Evolutionary conservation across 2,797 vertebrate species (phyloP).

Genomic region (Bradypodion pumilum): DNA sequence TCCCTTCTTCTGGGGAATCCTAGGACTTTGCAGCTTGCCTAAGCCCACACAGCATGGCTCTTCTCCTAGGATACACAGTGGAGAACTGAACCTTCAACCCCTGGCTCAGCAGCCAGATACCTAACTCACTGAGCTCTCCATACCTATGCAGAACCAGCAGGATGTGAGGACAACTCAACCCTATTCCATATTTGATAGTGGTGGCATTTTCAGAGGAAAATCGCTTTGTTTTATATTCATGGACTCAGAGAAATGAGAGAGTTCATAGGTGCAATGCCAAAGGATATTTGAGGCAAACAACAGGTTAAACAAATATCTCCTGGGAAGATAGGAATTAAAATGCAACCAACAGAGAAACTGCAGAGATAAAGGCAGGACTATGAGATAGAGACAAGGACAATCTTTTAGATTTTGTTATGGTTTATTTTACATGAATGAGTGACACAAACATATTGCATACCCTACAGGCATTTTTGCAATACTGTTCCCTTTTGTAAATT

Average conservation of each 20-base stretch:
- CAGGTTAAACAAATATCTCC: not conserved
- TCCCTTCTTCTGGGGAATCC: too few relatives aligned
- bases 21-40: too few relatives aligned
- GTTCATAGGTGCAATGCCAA: not conserved
- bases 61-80: too few relatives aligned
- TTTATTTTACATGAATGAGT: not conserved
- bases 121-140: too few relatives aligned
- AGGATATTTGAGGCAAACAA: not conserved
- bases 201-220: not conserved
- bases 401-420: not conserved
- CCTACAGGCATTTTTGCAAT: not conserved
- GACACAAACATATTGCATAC: not conserved
- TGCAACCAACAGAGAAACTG: not conserved
- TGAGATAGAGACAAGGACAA: not conserved
- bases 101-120: too few relatives aligned
- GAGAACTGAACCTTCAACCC: too few relatives aligned
- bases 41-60: too few relatives aligned
- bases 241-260: not conserved
- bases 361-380: not conserved
- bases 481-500: not conserved
- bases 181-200: not conserved
- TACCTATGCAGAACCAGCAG: not conserved
- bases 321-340: not conserved
- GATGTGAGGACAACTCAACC: not conserved
- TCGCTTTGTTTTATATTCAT: not conserved